phyloP scores from a whole-genome alignment of 1,140 invertebrate genomes.

The Anastrepha ludens region DNA sequence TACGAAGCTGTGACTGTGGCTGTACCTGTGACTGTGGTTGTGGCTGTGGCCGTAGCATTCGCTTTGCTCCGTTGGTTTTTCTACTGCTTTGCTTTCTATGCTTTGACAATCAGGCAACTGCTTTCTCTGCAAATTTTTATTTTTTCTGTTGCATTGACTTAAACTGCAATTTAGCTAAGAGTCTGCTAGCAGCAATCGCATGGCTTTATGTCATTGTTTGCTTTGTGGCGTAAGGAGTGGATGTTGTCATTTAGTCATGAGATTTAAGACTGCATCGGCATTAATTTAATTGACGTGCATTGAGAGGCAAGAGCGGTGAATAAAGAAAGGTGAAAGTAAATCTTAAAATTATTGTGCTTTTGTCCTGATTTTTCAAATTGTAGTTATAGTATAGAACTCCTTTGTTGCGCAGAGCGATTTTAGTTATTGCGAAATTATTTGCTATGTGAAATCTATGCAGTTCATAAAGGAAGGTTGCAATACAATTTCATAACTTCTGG shows the following conservation, averaged over 20 bases:
- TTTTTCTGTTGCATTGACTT: neutral
- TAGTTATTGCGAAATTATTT: too few species aligned
- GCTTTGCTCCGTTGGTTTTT: neutral
- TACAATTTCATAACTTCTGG: too few species aligned
- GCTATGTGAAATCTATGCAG: too few species aligned
- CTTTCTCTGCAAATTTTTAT: neutral
- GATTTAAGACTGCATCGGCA: neutral
- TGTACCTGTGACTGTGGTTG: neutral
- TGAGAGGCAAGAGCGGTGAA: neutral
- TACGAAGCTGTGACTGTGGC: neutral
- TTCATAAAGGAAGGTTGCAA: too few species aligned
- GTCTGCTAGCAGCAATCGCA: neutral
- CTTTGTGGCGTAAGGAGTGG: neutral
- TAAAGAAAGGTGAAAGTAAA: neutral
- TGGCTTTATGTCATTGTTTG: constrained; percentile 32
- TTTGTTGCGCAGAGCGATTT: too few species aligned
- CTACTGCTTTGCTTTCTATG: constrained; percentile 17
- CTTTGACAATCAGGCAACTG: constrained; percentile 20
- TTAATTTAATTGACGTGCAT: constrained; percentile 8
- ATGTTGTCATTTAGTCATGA: neutral
- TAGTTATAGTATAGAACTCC: too few species aligned
- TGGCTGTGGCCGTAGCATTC: neutral
- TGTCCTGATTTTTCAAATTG: neutral
- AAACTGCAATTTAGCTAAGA: constrained; percentile 32
- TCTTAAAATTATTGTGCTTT: neutral